Percentiles rank a stretch among this genome's conserved stretches.
Conservation (phyloP, 2,113 vertebrate species). For the Catharus fuscescens region DNA sequence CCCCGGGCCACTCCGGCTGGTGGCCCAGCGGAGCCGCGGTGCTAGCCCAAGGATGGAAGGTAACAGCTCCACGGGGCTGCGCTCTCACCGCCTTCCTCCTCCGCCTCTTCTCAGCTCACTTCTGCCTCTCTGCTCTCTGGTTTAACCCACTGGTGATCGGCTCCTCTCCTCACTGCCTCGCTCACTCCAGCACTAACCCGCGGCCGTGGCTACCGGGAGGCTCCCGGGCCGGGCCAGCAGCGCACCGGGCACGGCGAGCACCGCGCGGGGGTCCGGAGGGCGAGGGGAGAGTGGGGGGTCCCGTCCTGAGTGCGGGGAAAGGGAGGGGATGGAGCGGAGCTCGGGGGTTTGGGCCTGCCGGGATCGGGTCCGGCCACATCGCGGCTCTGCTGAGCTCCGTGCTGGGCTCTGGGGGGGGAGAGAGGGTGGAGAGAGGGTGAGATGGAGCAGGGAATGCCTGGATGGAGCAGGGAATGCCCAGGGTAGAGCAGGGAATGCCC, state of each 20-base stretch:
- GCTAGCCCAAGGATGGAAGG: constrained; percentile 79
- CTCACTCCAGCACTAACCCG: constrained; percentile 4
- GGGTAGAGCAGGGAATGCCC: not conserved
- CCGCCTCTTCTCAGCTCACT: not conserved
- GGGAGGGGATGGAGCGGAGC: not conserved
- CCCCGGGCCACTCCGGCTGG: constrained; percentile 67
- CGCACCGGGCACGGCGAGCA: not conserved
- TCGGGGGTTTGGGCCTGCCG: not conserved
- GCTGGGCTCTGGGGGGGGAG: not conserved
- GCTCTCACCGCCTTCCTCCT: constrained; percentile 36
- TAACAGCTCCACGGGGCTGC: constrained; percentile 72
- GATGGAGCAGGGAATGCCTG: no score
- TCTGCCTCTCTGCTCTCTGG: constrained; percentile 21
- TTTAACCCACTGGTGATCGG: constrained; percentile 2
- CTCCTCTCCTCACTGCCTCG: not conserved
- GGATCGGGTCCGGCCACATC: rapidly evolving
- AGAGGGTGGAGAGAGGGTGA: not conserved
- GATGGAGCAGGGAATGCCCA: not conserved
- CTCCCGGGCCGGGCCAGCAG: not conserved
- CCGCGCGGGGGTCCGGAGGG: not conserved
- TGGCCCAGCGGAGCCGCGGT: constrained; percentile 73
- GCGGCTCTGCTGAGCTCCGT: rapidly evolving
- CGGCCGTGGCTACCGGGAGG: not conserved
- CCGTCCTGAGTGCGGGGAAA: rapidly evolving
- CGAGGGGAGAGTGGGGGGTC: not conserved